Evolutionary conservation across 1,140 invertebrate species (phyloP).

Genomic region (Phymastichus coffea): DNA sequence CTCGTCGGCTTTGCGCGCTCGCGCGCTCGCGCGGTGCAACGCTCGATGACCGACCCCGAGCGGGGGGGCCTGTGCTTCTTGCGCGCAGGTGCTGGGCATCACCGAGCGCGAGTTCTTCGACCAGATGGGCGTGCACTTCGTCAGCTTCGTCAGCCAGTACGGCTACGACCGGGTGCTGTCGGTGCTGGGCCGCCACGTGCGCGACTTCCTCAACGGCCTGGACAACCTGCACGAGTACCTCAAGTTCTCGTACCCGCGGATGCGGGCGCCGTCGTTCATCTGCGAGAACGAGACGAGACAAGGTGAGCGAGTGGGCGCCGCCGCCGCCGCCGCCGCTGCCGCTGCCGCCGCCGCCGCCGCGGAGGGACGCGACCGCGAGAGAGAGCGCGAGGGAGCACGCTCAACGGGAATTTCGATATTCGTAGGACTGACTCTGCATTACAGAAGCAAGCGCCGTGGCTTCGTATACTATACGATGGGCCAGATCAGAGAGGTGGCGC

Average conservation of each 20-base stretch:
- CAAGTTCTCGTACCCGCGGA: constrained; percentile 92
- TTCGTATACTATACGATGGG: constrained; percentile 97
- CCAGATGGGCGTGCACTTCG: constrained; percentile 87
- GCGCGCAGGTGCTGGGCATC: constrained; percentile 75
- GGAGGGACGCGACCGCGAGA: background rate
- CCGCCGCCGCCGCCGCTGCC: background rate
- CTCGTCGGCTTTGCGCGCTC: too few species aligned
- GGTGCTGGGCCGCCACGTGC: constrained; percentile 86
- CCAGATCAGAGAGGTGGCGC: constrained; percentile 88
- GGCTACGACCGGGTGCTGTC: constrained; percentile 90
- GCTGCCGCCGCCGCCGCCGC: too few species aligned
- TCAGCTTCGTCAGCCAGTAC: constrained; percentile 90
- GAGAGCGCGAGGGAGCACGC: too few species aligned
- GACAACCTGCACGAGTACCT: constrained; percentile 98
- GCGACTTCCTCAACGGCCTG: constrained; percentile 93
- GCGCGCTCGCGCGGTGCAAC: too few species aligned
- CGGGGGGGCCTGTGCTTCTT: too few species aligned
- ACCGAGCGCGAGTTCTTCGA: constrained; percentile 86
- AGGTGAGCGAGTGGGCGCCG: constrained; percentile 44
- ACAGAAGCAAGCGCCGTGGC: constrained; percentile 86
- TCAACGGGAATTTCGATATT: constrained; percentile 17
- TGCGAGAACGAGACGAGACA: constrained; percentile 92
- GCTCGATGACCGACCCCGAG: too few species aligned
- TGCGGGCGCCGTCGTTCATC: constrained; percentile 92
- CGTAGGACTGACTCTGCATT: constrained; percentile 85